These are phyloP conservation scores for Palloptera scutellata DNA, from an alignment of 2,888 invertebrate species.

Conservation along the genomic window DNA sequence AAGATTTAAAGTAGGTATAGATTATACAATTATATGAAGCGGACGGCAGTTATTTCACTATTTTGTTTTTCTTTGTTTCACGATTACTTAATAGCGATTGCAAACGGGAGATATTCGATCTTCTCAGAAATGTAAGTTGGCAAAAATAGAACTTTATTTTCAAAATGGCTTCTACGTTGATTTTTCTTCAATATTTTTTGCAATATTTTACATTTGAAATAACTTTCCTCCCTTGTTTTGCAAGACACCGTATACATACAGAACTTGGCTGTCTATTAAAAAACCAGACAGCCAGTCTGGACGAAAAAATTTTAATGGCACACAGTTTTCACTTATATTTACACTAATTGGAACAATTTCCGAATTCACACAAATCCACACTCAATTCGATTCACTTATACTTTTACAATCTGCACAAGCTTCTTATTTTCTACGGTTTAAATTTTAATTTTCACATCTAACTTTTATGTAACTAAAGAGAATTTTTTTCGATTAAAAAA, in stretches of 20 bases:
- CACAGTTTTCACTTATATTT: conserved; percentile 5
- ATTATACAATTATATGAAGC: conserved; percentile 17
- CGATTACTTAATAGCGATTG: not conserved
- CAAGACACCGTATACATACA: conserved; percentile 33
- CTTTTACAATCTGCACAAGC: no score
- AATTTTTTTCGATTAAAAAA: not conserved
- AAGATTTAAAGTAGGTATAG: conserved; percentile 12
- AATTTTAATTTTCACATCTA: no score
- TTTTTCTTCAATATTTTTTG: conserved; percentile 16
- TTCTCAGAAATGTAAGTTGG: not conserved
- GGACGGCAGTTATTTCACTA: conserved; percentile 24
- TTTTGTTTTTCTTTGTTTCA: not conserved
- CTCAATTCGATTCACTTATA: no score
- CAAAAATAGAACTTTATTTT: conserved; percentile 2
- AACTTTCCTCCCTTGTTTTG: conserved; percentile 18
- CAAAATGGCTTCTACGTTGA: conserved; percentile 13
- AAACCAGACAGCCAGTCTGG: conserved; percentile 31
- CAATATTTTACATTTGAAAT: conserved; percentile 8
- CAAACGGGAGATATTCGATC: not conserved
- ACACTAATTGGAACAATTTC: conserved; percentile 7
- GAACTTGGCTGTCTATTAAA: conserved; percentile 24
- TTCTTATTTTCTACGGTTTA: no score
- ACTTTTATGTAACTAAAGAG: no score
- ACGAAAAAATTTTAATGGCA: conserved; percentile 17
- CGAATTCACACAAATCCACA: not conserved